Base-by-base conservation (phyloP, 2,797 vertebrate genomes). In the Rachycentron canadum region DNA sequence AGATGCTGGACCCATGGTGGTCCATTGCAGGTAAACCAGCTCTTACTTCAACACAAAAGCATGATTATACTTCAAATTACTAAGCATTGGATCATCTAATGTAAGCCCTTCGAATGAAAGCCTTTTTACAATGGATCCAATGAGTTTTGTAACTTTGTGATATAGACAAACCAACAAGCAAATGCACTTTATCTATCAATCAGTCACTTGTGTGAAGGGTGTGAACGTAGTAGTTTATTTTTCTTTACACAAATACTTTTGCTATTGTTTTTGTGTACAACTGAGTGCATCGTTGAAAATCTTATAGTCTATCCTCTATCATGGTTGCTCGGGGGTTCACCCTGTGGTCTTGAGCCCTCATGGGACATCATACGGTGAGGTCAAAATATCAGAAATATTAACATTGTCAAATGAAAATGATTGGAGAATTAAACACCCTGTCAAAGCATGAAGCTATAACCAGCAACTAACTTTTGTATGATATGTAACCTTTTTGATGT, bases 1-100 rank as follows among this genome's bases (percentile, higher is more conserved):
- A 0, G 97, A 99, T 3, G 96, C 97, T 0, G 98, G 98, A 23
- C 97, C 98, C 60, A 97, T 99, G 96, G 95, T 99, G 88, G 97
- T 98, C 36, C 98, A 99, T 67, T 99, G 98, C 97, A 99, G 98
- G 98, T 99, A 93, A 68, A 69, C 34, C 7, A 7, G 0, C 11
- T 40, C 32, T 12, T 4, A 1, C 5, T 3, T 16, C 6, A 30
- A 36, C 19, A 41, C 34, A 47, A 53, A 67, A 6, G 8, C 17
- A 43, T 66, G 2, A n/a, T 14, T 14, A 23, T 32, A 10, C 13
- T 58, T 25, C 6, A 26, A 14, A 43, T 4, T 40, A 38, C 41
- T 28, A 13, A n/a, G 19, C n/a, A 9, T 36, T 1, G 9, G 14
- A 45, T 43, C 32, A 28, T 62, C 9, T 17, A 17, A 28, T 4